Conservation (phyloP, 30 jellyfish, hydroid and myxozoan species). For the Hydractinia symbiolongicarpus region DNA sequence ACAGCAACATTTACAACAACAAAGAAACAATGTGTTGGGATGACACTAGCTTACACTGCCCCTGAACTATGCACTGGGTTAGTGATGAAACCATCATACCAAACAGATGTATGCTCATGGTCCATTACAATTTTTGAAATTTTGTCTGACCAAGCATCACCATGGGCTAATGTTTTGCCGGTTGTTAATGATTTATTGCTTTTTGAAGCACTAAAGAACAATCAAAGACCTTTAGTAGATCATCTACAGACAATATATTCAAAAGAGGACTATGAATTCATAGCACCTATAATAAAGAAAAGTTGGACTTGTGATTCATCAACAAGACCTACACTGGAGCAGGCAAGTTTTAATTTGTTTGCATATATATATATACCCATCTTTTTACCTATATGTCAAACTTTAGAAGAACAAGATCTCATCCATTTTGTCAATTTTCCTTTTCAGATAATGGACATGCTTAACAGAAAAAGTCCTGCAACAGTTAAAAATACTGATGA, state of each 20-base stretch:
- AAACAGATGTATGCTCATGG: constrained; percentile 14
- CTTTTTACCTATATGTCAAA: no score
- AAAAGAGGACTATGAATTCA: background rate
- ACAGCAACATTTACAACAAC: background rate
- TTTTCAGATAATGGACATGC: no score
- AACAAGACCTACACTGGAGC: no score
- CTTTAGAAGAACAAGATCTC: no score
- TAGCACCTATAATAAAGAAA: background rate
- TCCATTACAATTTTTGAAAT: constrained; percentile 8
- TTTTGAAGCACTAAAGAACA: background rate
- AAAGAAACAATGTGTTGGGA: background rate
- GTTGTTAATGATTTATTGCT: background rate
- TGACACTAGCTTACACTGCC: constrained; percentile 19
- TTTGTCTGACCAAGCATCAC: constrained; percentile 1
- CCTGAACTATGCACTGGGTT: constrained; percentile 21
- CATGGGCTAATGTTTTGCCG: constrained; percentile 17
- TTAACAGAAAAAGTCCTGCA: no score
- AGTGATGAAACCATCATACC: constrained; percentile 1
- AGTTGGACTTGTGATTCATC: no score
- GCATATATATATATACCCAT: no score
- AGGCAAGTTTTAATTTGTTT: no score
- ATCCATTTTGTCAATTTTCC: no score
- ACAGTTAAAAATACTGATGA: no score
- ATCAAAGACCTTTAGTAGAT: background rate
- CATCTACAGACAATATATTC: background rate